Conservation (phyloP, 2,797 vertebrate genomes). For the Zalophus californianus region DNA sequence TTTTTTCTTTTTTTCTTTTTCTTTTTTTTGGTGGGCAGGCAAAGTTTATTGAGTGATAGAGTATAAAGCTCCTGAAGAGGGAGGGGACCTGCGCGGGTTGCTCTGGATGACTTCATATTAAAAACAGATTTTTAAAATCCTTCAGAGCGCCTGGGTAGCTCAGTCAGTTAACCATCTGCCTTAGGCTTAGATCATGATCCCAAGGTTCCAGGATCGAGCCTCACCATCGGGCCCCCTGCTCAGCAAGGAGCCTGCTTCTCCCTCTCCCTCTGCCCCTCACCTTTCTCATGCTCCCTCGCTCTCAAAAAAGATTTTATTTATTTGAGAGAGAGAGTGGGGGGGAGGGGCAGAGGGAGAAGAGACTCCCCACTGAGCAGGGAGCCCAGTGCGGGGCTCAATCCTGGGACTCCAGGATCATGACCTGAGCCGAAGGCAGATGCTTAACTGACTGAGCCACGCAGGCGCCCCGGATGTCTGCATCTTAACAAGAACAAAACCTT, state of each 20-base stretch:
- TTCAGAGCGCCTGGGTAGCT: not conserved
- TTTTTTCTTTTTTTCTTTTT: too few species aligned
- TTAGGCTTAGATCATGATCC: not conserved
- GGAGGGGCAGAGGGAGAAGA: too few species aligned
- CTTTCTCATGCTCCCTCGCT: not conserved
- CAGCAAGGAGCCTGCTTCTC: not conserved
- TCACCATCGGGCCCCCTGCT: not conserved
- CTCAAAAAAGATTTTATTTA: not conserved
- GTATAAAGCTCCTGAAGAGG: too few species aligned
- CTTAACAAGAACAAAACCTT: constrained; percentile 33
- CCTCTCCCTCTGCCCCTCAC: not conserved
- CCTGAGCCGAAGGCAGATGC: not conserved
- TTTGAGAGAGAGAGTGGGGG: too few species aligned
- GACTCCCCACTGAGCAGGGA: too few species aligned
- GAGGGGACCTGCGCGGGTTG: too few species aligned
- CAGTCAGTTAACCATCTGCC: not conserved
- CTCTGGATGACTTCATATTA: not conserved
- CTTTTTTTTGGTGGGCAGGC: too few species aligned
- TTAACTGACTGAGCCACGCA: too few species aligned
- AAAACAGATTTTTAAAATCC: constrained; percentile 12
- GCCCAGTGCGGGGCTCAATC: too few species aligned
- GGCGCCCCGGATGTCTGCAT: not conserved
- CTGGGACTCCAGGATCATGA: too few species aligned
- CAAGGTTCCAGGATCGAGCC: not conserved
- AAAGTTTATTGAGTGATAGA: too few species aligned